Conservation (phyloP, 2,797 vertebrate genomes). For the Hylomyscus alleni region DNA sequence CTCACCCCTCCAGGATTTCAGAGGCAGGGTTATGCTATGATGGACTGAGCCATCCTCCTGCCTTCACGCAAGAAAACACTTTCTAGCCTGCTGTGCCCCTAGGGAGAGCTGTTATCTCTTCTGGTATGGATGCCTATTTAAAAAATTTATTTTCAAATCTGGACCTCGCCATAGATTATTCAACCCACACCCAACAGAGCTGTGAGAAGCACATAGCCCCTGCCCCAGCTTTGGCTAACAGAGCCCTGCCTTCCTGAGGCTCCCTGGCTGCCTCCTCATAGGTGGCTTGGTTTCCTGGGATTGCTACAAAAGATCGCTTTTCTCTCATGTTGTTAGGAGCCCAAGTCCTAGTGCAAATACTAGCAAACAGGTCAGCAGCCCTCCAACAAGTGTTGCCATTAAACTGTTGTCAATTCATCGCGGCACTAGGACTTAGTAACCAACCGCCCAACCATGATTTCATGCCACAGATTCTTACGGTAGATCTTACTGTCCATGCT, state of each 20-base stretch:
- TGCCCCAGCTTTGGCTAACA: not conserved
- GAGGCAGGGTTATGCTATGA: not conserved
- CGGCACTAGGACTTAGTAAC: not conserved
- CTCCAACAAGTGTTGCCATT: not conserved
- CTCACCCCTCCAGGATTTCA: not conserved
- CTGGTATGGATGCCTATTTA: slow-evolving; percentile 11
- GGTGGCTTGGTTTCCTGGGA: fast-evolving
- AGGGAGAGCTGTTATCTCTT: slow-evolving; percentile 47
- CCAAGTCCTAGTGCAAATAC: not conserved
- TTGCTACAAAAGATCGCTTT: not conserved
- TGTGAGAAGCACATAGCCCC: not conserved
- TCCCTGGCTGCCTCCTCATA: fast-evolving
- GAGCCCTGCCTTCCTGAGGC: not conserved
- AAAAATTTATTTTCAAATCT: slow-evolving; percentile 65
- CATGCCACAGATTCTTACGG: not conserved
- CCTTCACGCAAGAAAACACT: not conserved
- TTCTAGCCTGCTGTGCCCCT: slow-evolving; percentile 37
- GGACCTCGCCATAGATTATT: slow-evolving; percentile 18
- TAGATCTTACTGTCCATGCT: not conserved
- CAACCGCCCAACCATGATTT: not conserved
- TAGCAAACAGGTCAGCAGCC: slow-evolving; percentile 27
- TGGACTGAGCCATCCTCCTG: not conserved
- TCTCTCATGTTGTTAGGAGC: not conserved
- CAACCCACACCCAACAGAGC: not conserved
- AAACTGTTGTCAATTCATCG: not conserved